phyloP scores from a whole-genome alignment of 2,797 vertebrate genomes.

The Peromyscus aztecus region DNA sequence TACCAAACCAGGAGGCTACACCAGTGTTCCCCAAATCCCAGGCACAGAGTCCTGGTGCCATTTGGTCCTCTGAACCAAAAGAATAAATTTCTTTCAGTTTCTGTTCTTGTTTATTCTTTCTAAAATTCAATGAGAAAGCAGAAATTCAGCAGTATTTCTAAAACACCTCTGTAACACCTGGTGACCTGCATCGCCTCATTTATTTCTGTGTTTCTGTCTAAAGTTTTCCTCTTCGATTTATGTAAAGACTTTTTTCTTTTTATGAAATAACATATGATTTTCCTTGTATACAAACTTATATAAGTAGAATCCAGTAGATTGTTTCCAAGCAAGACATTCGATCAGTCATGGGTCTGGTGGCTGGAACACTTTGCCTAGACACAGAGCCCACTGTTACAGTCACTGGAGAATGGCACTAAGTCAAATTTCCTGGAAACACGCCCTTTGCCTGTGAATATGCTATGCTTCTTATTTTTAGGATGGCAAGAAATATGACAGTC shows the following conservation, averaged over 20 bases:
- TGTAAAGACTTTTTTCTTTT: neutral
- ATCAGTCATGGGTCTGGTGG: neutral
- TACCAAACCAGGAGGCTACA: neutral
- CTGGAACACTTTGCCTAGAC: neutral
- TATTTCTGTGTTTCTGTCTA: neutral
- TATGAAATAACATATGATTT: neutral
- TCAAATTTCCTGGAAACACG: neutral
- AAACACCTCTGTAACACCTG: neutral
- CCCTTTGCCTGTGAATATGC: neutral
- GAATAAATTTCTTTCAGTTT: neutral
- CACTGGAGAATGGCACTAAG: neutral
- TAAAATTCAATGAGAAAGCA: conserved; percentile 3
- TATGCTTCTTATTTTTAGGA: neutral
- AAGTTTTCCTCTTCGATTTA: neutral
- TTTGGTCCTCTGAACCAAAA: neutral
- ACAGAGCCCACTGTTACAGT: neutral
- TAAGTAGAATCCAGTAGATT: neutral
- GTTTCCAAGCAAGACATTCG: neutral
- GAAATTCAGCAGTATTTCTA: neutral
- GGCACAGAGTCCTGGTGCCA: neutral
- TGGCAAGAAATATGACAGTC: neutral
- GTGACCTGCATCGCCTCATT: neutral
- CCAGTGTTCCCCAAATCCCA: neutral
- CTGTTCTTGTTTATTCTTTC: neutral
- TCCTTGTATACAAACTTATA: neutral